These are phyloP conservation scores for Sinocyclocheilus rhinocerous DNA, from an alignment of 2,113 vertebrate species.

Conservation along the genomic window DNA sequence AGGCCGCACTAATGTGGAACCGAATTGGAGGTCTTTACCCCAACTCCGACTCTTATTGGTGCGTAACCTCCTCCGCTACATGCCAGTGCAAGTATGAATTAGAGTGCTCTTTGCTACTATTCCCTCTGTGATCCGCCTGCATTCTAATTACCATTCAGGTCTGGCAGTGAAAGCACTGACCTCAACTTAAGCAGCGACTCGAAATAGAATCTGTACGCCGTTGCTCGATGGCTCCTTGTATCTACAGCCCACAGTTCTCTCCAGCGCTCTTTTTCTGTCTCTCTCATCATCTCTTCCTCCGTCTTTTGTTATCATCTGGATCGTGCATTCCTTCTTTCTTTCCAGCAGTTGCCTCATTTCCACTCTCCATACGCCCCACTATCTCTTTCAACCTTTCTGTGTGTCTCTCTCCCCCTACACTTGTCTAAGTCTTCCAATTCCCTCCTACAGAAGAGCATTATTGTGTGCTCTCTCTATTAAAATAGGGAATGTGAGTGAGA, in stretches of 20 bases:
- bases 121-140: slow-evolving; percentile 23
- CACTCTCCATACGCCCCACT: neutral
- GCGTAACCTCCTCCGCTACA: neutral
- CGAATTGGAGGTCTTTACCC: neutral
- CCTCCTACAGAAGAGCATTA: slow-evolving; percentile 15
- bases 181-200: slow-evolving; percentile 51
- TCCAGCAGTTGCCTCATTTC: neutral
- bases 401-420: neutral
- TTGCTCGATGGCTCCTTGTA: slow-evolving; percentile 24
- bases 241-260: slow-evolving; percentile 32
- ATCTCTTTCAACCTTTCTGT: neutral
- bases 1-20: neutral
- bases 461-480: slow-evolving; percentile 20
- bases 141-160: slow-evolving; percentile 50
- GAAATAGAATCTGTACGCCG: slow-evolving; percentile 43
- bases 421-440: slow-evolving; percentile 20
- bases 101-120: slow-evolving; percentile 23
- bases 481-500: neutral
- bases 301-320: slow-evolving; percentile 11
- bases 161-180: slow-evolving; percentile 50
- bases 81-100: slow-evolving; percentile 23
- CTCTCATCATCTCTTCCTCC: neutral
- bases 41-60: neutral
- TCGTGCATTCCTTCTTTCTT: slow-evolving; percentile 4
- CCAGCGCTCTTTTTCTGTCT: slow-evolving; percentile 19